phyloP scores from a whole-genome alignment of 2,888 invertebrate species.

The Noctua janthe region DNA sequence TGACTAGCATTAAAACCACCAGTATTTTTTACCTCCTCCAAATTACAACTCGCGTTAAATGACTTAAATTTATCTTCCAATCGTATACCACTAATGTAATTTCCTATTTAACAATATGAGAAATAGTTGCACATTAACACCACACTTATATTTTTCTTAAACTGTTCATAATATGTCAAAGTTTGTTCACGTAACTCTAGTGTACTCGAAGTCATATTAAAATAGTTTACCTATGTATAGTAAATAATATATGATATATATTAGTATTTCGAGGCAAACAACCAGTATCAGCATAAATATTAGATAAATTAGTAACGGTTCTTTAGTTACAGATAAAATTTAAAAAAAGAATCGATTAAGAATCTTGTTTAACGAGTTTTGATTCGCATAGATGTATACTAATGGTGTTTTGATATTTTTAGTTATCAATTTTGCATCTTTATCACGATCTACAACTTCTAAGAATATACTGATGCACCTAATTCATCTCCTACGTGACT shows the following conservation, averaged over 20 bases:
- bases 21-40: constrained; percentile 19
- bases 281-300: constrained; percentile 18
- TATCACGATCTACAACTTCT: neutral
- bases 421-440: constrained; percentile 18
- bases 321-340: constrained; percentile 36
- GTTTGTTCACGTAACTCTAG: constrained; percentile 30
- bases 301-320: constrained; percentile 53
- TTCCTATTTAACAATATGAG: neutral
- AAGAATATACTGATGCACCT: constrained; percentile 57
- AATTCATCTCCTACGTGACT: constrained; percentile 60
- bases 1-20: neutral
- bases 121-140: constrained; percentile 40
- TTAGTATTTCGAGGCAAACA: constrained; percentile 21
- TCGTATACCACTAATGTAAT: neutral
- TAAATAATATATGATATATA: neutral
- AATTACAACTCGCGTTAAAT: constrained; percentile 26
- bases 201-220: constrained; percentile 4
- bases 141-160: constrained; percentile 19
- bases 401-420: constrained; percentile 20
- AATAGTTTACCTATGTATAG: neutral
- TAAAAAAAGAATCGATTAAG: constrained; percentile 20
- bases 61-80: constrained; percentile 14
- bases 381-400: constrained; percentile 19
- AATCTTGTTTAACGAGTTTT: constrained; percentile 37
- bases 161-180: constrained; percentile 26